Base-by-base conservation (phyloP, 1,140 invertebrate genomes). In the Drosophila mojavensis region DNA sequence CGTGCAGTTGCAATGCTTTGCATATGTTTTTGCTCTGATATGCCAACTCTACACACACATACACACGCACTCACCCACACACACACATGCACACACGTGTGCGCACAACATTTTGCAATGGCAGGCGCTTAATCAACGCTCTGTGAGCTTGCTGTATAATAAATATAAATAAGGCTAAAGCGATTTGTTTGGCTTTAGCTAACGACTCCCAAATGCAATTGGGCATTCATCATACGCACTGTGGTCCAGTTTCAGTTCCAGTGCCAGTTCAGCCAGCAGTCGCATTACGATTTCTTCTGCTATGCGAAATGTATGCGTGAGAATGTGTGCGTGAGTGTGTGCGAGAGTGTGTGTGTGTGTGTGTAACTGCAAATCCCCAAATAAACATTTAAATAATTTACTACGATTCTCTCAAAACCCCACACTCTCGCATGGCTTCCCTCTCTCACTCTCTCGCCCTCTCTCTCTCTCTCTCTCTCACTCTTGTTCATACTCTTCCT, bases 371-470 rank as follows among this genome's bases (percentile, higher is more conserved):
- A 76, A 82, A 69, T 76, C 79, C 68, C 60, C 58, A 65, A 79
- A 79, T 88, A 86, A 77, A 77, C 79, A 83, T 73, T 74, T 77
- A 70, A 86, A 79, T 79, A 79, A 88, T 83, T 82, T 72, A 82
- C 68, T 74, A 63, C 53, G 68, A 39, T 39, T 39, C 36, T 11
- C 36, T 39, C 33, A 36, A 9, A 36, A 9, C 36, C 3, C 36
- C 36, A 9, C 7, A 7, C 33, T 33, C 33, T 30, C 4, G 28
- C 28, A 24, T 2, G 3, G 5, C 33, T 9, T 36, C 33, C 2
- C 47, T 47, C 59, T 64, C 72, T 71, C n/a, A 11, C 43, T 1
- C 15, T 20, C 43, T 17, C 43, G 1, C 43, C 9, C 15, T 5
- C 2, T 7, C 43, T 0, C 15, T 5, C 43, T 45, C n/a, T 45